phyloP scores from a whole-genome alignment of 2,113 vertebrate species.

The Philantomba maxwellii region DNA sequence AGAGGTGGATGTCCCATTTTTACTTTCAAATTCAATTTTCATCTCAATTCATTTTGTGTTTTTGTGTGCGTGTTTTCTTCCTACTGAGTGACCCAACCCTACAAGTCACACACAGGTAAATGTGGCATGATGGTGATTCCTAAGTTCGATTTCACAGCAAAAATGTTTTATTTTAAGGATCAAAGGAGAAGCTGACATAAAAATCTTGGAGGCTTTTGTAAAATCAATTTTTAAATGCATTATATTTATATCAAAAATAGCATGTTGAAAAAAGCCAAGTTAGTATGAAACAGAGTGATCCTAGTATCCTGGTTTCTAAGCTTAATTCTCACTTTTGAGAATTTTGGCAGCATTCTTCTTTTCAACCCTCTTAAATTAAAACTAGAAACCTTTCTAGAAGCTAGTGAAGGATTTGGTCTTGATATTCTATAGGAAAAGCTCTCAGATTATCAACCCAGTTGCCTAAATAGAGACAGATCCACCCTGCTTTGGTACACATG shows the following conservation, averaged over 20 bases:
- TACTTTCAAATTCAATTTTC: not conserved
- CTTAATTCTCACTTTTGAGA: not conserved
- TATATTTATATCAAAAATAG: not conserved
- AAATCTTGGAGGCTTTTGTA: not conserved
- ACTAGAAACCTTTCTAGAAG: not conserved
- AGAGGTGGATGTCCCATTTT: not conserved
- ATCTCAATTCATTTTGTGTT: not conserved
- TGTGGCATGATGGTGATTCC: not conserved
- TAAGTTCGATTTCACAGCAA: not conserved
- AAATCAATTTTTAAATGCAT: not conserved
- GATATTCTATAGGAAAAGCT: not conserved
- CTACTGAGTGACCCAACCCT: not conserved
- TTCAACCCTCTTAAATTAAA: not conserved
- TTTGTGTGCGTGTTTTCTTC: not conserved
- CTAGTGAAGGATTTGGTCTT: not conserved
- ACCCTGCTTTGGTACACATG: not conserved
- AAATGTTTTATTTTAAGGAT: constrained; percentile 8
- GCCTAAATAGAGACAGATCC: not conserved
- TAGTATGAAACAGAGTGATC: not conserved
- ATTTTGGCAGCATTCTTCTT: not conserved
- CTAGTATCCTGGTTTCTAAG: not conserved
- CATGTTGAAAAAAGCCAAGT: not conserved
- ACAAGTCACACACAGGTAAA: not conserved
- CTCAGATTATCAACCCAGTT: not conserved
- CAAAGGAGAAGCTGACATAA: not conserved